Evolutionary conservation across 2,797 vertebrate genomes (phyloP), one percentile per base, ranked within the genome.

Genomic region (Megaceryle alcyon): DNA sequence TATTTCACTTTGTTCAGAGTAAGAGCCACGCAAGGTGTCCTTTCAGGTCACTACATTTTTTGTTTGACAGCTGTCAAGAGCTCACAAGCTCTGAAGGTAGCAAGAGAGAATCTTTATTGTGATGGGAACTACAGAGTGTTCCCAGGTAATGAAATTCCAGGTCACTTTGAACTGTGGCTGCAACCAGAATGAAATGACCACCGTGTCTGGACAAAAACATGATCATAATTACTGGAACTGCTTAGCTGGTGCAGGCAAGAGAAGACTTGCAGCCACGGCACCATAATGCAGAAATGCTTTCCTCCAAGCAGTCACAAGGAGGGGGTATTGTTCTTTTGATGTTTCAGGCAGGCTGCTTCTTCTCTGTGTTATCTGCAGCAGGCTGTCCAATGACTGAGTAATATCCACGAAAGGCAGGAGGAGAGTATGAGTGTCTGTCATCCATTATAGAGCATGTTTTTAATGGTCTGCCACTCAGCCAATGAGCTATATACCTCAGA

Each of bases 271-370:
- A 56, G 35, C 66, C 61, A 8, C 0, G 1, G 20, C 44, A 46
- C 35, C 2, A 2, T 21, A 7, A 53, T 0, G 2, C 51, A 59
- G 87, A 39, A 66, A 5, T 54, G 43, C 53, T 92, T 83, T 92
- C 69, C 82, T 96, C 16, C 33, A 22, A n/a, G 73, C 77, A 70
- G 90, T 88, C 96, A 92, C 89, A 84, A 90, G 95, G 92, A 96
- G 94, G 92, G 76, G 66, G 19, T 95, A 17, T 95, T 96, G 90
- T 90, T 94, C 94, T 86, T 61, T 59, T 73, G 26, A 33, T 51
- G 43, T 53, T 87, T 18, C 77, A 79, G 66, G 18, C 31, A 1
- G 22, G 26, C 78, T 90, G 2, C n/a, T 81, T 46, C 29, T 73
- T 85, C 9, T 1, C 39, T 83, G 46, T 43, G 81, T 82, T 78